phyloP scores from a whole-genome alignment of 2,113 vertebrate genomes.

The Odobenus rosmarus region DNA sequence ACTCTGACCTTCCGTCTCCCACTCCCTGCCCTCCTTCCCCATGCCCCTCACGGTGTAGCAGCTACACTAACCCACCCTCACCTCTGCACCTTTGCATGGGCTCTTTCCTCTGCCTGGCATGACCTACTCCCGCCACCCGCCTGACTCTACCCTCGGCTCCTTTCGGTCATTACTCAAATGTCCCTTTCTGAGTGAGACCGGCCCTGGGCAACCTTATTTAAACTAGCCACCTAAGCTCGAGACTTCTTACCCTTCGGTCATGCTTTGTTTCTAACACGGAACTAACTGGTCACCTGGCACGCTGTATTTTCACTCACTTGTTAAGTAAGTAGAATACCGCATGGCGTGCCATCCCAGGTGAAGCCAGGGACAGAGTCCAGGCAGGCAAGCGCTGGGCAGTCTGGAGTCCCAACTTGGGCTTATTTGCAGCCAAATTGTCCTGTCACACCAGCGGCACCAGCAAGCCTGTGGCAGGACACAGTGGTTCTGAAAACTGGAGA shows the following conservation, averaged over 20 bases:
- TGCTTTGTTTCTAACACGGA: neutral
- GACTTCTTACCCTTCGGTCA: no score
- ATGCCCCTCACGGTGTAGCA: rapidly evolving
- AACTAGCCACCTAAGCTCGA: neutral
- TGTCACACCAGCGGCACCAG: rapidly evolving
- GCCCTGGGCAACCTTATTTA: no score
- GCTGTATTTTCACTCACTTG: neutral
- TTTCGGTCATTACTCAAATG: no score
- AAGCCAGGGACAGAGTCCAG: neutral
- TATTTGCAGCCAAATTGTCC: neutral
- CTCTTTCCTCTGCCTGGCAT: no score
- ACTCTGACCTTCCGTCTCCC: neutral
- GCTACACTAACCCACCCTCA: neutral
- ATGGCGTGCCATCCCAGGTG: rapidly evolving
- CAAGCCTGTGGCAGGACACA: rapidly evolving
- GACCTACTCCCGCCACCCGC: neutral
- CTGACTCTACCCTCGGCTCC: neutral
- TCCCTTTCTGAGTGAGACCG: neutral
- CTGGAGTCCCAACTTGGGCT: neutral
- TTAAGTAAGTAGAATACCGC: neutral
- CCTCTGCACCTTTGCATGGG: neutral
- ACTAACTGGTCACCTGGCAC: no score
- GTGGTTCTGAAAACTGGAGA: rapidly evolving
- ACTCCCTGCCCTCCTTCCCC: rapidly evolving
- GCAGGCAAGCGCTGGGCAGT: rapidly evolving